These are phyloP conservation scores for Kradibia gibbosae DNA, from an alignment of 1,140 invertebrate genomes.

Conservation along the genomic window DNA sequence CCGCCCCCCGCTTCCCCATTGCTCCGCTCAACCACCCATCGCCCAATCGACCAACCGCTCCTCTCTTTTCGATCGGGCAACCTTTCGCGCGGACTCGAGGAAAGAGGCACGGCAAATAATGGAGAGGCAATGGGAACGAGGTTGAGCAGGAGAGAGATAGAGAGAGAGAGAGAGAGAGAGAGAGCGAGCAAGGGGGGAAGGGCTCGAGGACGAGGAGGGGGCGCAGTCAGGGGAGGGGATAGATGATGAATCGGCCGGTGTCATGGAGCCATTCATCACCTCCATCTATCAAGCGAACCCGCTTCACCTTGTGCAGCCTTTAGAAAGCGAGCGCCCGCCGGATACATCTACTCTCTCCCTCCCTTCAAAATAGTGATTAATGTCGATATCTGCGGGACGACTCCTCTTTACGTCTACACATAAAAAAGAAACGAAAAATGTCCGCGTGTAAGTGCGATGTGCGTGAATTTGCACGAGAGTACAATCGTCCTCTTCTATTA, in stretches of 20 bases:
- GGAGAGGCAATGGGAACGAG: not conserved
- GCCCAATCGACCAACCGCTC: no score
- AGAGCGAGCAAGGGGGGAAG: slow-evolving; percentile 10
- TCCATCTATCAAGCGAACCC: slow-evolving; percentile 68
- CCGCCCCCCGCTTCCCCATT: not conserved
- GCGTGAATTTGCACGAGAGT: not conserved
- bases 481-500: not conserved
- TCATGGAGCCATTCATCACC: slow-evolving; percentile 73
- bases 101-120: not conserved
- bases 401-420: no score
- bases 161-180: slow-evolving; percentile 16
- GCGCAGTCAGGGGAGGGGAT: slow-evolving; percentile 1
- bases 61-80: no score
- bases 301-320: slow-evolving; percentile 26
- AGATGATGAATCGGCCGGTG: slow-evolving; percentile 70
- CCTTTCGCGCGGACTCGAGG: not conserved
- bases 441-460: no score
- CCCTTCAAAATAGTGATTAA: slow-evolving; percentile 68
- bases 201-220: not conserved
- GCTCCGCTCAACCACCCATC: no score
- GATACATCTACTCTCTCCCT: slow-evolving; percentile 66
- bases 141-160: not conserved
- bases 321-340: slow-evolving; percentile 58
- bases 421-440: no score
- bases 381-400: slow-evolving; percentile 62